Evolutionary conservation across 2,113 vertebrate species (phyloP), one percentile per base, ranked within the genome.

Genomic region (Crocuta crocuta): DNA sequence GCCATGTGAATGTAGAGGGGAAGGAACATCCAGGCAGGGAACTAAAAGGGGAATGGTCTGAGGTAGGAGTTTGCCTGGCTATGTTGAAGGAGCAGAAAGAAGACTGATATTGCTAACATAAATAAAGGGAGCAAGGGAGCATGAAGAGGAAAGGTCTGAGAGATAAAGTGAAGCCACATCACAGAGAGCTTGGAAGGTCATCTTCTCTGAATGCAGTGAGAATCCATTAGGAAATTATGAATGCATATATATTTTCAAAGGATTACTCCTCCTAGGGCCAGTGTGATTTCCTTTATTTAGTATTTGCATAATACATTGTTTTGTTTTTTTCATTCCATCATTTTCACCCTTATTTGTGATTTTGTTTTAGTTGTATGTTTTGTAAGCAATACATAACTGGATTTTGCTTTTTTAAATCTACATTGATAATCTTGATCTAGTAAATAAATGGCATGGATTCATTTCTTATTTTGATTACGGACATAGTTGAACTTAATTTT

Each of bases 321-420:
- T 81, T 83, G 23, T 39, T 93, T 39, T 90, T 81, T 28, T 43
- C 5, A 39, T 91, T 65, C 12, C 10, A 90, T 78, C 13, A 1
- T 82, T 84, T 53, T 48, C 35, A 74, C 10, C 4, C 23, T 90
- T 71, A 26, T 55, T 88, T 90, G 2, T 45, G 21, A 71, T 78
- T 89, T 84, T 83, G 48, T 85, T 89, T 90, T 71, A n/a, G 3
- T 71, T 90, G 10, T 79, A 70, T 61, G 73, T 83, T 94, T 91
- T 79, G 4, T 94, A 71, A 94, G 81, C 92, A 86, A 55, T 6
- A 28, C 61, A 13, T 39, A 86, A 26, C 55, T 82, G 24, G 13
- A 63, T 74, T 94, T 83, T 92, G 76, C 28, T 92, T 89, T 63
- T 85, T 35, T 15, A 48, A 87, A 81, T 90, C 45, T 81, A 84